Percentiles rank a stretch among this genome's conserved stretches.
phyloP scores from a whole-genome alignment of 2,797 vertebrate species.

The Gymnoscopelus microlampas region DNA sequence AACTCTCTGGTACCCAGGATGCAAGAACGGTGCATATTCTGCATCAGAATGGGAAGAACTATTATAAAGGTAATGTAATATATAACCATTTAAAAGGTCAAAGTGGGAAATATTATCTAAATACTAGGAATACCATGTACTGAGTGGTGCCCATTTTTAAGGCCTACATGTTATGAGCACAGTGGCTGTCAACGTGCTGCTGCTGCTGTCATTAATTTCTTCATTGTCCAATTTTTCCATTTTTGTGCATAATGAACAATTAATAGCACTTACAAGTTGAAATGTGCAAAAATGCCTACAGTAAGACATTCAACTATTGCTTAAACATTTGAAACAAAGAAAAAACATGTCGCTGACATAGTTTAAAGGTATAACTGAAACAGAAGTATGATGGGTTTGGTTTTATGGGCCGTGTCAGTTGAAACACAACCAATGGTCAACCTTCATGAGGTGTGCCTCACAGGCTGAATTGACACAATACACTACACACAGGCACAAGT shows the following conservation, averaged over 20 bases:
- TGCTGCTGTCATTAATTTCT: not conserved
- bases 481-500: too few species aligned
- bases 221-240: not conserved
- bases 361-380: too few species aligned
- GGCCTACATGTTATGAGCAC: too few species aligned
- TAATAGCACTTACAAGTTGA: slow-evolving; percentile 4
- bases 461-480: too few species aligned
- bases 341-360: not conserved
- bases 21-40: not conserved
- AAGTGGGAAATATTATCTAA: too few species aligned
- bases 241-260: not conserved
- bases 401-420: not conserved
- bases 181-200: too few species aligned
- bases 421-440: too few species aligned
- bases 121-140: too few species aligned
- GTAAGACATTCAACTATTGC: slow-evolving; percentile 26
- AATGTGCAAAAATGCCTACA: slow-evolving; percentile 7
- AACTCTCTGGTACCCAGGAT: not conserved
- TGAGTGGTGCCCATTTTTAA: too few species aligned
- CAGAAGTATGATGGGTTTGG: not conserved
- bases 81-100: too few species aligned
- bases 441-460: too few species aligned
- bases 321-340: slow-evolving; percentile 12
- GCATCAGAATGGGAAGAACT: not conserved
- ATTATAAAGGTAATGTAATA: not conserved